Conservation (phyloP, 2,888 invertebrate species). For the Masnerella sp. region DNA sequence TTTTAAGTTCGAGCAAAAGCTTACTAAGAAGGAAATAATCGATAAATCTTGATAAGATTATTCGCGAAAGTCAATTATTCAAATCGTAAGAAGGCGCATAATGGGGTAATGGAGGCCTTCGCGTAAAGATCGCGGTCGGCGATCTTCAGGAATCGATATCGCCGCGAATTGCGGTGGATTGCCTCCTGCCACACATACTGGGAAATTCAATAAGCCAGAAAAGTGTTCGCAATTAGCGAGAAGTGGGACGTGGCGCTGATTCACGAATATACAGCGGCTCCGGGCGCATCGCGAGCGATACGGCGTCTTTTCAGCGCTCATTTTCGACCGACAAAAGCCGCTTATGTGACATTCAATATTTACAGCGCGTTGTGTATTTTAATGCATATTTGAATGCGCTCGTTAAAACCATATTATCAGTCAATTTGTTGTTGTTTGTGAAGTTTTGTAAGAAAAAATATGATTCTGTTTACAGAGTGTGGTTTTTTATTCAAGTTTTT, state of each 20-base stretch:
- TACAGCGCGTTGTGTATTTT: constrained; percentile 19
- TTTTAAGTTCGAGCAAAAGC: no score
- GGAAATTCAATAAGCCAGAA: constrained; percentile 65
- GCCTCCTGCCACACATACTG: no score
- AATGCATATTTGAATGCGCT: constrained; percentile 29
- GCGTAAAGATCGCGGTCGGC: constrained; percentile 24
- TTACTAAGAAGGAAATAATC: no score
- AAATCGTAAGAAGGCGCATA: constrained; percentile 9
- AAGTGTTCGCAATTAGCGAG: constrained; percentile 66
- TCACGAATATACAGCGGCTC: constrained; percentile 38
- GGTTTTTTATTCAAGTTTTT: no score
- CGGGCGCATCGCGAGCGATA: constrained; percentile 28
- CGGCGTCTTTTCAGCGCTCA: constrained; percentile 31
- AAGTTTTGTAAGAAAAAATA: no score
- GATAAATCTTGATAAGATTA: no score
- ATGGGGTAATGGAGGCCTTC: constrained; percentile 20
- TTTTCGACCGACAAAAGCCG: constrained; percentile 38
- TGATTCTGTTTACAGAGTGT: no score
- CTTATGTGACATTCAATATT: constrained; percentile 41
- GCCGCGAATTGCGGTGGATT: constrained; percentile 28
- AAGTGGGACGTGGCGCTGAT: constrained; percentile 58
- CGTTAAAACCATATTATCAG: no score
- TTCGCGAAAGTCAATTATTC: constrained; percentile 1
- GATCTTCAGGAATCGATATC: constrained; percentile 40
- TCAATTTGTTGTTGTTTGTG: no score